Evolutionary conservation across 2,113 vertebrate species (phyloP).

Genomic region (Hippocampus abdominalis): DNA sequence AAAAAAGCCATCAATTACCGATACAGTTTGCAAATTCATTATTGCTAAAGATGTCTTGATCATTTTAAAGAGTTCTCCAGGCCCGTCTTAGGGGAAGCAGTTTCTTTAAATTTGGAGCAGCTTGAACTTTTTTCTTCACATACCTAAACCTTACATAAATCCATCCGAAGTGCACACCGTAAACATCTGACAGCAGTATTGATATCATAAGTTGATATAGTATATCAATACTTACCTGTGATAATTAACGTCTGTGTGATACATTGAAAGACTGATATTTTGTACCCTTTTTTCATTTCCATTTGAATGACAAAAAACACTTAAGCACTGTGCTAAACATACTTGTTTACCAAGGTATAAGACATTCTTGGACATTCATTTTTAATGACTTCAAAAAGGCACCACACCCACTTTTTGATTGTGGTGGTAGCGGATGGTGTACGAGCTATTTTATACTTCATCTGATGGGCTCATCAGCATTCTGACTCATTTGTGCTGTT

Average conservation of each 20-base stretch:
- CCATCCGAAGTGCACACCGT: not conserved
- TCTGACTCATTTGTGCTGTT: not conserved
- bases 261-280: too few species aligned
- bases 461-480: not conserved
- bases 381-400: not conserved
- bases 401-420: not conserved
- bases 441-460: not conserved
- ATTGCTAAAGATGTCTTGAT: too few species aligned
- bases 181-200: not conserved
- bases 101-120: not conserved
- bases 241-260: not conserved
- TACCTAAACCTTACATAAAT: not conserved
- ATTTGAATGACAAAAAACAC: not conserved
- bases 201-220: not conserved
- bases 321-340: not conserved
- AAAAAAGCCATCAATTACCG: too few species aligned
- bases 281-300: not conserved
- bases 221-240: not conserved
- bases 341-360: not conserved
- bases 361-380: not conserved
- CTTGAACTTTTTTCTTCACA: not conserved
- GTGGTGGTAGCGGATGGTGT: not conserved
- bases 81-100: too few species aligned
- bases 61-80: not conserved
- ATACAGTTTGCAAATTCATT: too few species aligned